These are phyloP conservation scores for Heliconius ethilla DNA, from an alignment of 2,888 invertebrate species.

Conservation along the genomic window DNA sequence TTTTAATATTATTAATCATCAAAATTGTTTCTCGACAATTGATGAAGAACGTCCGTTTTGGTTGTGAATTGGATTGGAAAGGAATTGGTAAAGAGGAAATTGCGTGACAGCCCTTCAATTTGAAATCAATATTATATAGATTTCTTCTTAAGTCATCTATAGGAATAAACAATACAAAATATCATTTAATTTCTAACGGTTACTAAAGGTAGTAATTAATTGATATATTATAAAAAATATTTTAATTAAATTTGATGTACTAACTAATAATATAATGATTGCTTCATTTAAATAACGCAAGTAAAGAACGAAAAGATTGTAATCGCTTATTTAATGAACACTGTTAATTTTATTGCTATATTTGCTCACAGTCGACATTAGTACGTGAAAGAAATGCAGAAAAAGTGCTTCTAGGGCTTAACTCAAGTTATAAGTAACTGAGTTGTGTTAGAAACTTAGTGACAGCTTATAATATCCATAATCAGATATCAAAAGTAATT, in stretches of 20 bases:
- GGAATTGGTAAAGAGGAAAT: background rate
- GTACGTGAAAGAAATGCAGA: background rate
- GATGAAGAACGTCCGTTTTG: background rate
- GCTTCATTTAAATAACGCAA: too few relatives aligned
- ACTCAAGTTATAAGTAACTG: background rate
- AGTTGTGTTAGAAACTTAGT: background rate
- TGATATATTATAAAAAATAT: background rate
- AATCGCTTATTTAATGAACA: too few relatives aligned
- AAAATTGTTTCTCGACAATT: too few relatives aligned
- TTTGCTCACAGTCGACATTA: too few relatives aligned
- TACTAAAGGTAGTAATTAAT: background rate
- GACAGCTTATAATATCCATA: too few relatives aligned
- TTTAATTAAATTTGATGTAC: too few relatives aligned
- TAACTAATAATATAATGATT: too few relatives aligned
- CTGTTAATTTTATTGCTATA: too few relatives aligned
- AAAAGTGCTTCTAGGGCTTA: slow-evolving; percentile 46
- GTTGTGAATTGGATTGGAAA: background rate
- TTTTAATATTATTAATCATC: background rate
- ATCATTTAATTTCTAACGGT: too few relatives aligned
- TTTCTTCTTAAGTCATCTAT: too few relatives aligned
- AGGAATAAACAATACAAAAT: background rate
- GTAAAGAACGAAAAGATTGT: too few relatives aligned
- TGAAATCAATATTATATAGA: background rate
- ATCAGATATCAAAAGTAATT: too few relatives aligned
- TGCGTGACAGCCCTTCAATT: background rate